Conservation (phyloP, 2,797 vertebrate genomes). For the Tadarida brasiliensis region DNA sequence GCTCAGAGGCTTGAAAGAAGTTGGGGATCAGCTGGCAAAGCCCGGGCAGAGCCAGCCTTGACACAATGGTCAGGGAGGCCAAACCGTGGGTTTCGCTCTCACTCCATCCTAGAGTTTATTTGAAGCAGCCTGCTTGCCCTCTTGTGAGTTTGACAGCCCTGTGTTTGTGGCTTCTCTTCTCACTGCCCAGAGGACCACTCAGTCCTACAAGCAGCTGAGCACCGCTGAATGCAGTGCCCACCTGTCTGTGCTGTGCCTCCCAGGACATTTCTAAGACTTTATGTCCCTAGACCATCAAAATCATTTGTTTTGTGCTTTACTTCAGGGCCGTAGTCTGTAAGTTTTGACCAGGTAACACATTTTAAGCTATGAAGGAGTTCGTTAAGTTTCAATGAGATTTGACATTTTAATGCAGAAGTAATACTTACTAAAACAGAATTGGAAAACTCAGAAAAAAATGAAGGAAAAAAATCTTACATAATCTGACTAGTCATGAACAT, state of each 20-base stretch:
- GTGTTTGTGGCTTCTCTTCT: neutral
- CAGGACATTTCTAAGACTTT: neutral
- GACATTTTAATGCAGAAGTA: neutral
- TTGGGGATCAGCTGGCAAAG: neutral
- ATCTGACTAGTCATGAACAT: neutral
- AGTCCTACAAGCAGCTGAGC: neutral
- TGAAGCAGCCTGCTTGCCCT: neutral
- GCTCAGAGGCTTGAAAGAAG: neutral
- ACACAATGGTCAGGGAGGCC: neutral
- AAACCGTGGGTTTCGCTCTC: neutral
- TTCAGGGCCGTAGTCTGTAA: neutral
- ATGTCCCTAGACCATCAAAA: neutral
- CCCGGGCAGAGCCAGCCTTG: neutral
- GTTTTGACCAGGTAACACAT: neutral
- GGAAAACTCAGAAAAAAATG: slow-evolving; percentile 13
- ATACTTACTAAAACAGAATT: slow-evolving; percentile 28
- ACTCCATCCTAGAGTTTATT: neutral
- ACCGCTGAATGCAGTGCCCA: neutral
- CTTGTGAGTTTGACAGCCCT: neutral
- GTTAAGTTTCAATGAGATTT: neutral
- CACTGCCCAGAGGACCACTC: neutral
- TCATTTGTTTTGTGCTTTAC: neutral
- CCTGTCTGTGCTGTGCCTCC: neutral
- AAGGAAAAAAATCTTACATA: neutral
- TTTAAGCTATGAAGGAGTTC: neutral